Conservation (phyloP, 2,797 vertebrate species). For the Sphaeramia orbicularis region DNA sequence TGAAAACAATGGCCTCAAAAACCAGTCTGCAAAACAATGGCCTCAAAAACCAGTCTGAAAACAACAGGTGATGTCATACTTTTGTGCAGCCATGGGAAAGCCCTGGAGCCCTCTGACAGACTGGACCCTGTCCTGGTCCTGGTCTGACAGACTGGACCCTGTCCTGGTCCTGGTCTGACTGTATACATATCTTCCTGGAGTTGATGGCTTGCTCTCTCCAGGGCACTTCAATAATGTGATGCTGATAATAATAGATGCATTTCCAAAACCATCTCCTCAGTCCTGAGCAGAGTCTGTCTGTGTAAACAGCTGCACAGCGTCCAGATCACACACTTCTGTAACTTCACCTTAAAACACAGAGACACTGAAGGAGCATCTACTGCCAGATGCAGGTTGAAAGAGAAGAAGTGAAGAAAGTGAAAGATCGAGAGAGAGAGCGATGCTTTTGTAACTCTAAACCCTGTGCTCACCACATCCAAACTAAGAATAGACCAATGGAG, state of each 20-base stretch:
- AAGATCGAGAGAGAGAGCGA: slow-evolving; percentile 36
- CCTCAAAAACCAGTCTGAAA: no score
- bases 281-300: slow-evolving; percentile 25
- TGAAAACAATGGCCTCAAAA: no score
- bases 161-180: slow-evolving; percentile 40
- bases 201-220: slow-evolving; percentile 27
- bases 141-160: no score
- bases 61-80: no score
- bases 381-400: no score
- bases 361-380: no score
- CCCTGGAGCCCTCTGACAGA: slow-evolving; percentile 13
- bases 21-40: no score
- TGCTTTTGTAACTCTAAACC: slow-evolving; percentile 83
- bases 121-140: no score
- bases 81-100: no score
- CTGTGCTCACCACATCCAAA: slow-evolving; percentile 45
- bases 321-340: slow-evolving; percentile 8
- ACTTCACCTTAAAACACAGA: no score
- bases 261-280: slow-evolving; percentile 58
- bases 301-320: slow-evolving; percentile 4
- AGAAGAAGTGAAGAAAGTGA: slow-evolving; percentile 26
- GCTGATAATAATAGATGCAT: slow-evolving; percentile 62
- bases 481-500: slow-evolving; percentile 76
- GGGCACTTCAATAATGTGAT: slow-evolving; percentile 31
- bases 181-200: slow-evolving; percentile 26